Percentiles rank a stretch among this genome's conserved stretches.
Conservation (phyloP, 1,140 invertebrate species). For the Mercenaria mercenaria region DNA sequence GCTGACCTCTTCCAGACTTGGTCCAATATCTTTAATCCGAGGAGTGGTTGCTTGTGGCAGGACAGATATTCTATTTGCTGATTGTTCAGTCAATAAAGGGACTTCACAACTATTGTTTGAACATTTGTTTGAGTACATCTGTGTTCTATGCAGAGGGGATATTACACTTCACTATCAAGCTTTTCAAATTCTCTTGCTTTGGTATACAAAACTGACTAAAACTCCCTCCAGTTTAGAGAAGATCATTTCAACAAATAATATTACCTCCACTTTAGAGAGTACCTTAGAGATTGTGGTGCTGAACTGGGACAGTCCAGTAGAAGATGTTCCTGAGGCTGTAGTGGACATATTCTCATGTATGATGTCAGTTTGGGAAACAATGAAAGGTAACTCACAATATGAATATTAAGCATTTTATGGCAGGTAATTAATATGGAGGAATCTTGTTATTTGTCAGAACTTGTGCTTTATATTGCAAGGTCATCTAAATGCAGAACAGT, state of each 20-base stretch:
- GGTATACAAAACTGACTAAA: constrained; percentile 72
- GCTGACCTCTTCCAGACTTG: constrained; percentile 5
- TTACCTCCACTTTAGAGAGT: constrained; percentile 32
- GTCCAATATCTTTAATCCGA: constrained; percentile 63
- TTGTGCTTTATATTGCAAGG: too few relatives aligned
- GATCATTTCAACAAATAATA: background rate
- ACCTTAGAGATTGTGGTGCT: constrained; percentile 51
- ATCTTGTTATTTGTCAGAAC: too few relatives aligned
- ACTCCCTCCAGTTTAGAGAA: constrained; percentile 20
- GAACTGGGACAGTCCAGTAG: constrained; percentile 81
- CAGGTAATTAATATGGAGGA: too few relatives aligned
- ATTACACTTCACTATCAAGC: constrained; percentile 74
- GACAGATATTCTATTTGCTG: constrained; percentile 27
- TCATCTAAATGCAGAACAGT: too few relatives aligned
- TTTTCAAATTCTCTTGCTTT: constrained; percentile 74
- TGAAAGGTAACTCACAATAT: background rate
- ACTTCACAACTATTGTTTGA: background rate
- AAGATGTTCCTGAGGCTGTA: constrained; percentile 77
- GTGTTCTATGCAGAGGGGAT: constrained; percentile 66
- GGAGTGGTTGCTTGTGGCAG: constrained; percentile 64
- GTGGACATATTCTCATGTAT: constrained; percentile 69
- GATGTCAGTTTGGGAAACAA: constrained; percentile 71
- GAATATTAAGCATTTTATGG: too few relatives aligned
- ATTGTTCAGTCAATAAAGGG: background rate
- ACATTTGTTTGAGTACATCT: constrained; percentile 38